These are phyloP conservation scores for Geodia barretti DNA, from an alignment of 37 sponge, comb jelly and placozoan genomes.

Conservation along the genomic window DNA sequence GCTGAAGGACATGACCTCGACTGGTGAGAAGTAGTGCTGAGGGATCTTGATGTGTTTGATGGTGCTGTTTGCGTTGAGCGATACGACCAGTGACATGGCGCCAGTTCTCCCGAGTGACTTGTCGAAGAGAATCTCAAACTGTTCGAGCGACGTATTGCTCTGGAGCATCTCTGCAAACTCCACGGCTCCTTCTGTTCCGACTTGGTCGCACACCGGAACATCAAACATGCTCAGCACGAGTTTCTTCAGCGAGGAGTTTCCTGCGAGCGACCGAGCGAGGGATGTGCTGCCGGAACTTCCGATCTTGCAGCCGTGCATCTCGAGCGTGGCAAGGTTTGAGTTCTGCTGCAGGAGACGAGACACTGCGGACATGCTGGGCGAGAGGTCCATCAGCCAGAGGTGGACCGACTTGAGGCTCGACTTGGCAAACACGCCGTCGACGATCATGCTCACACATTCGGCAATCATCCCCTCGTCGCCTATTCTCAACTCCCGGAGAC, in stretches of 20 bases:
- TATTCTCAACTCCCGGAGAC: not conserved
- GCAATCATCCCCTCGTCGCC: constrained; percentile 10
- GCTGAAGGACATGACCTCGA: not conserved
- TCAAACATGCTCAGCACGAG: constrained; percentile 31
- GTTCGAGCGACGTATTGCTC: constrained; percentile 1
- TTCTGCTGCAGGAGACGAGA: not conserved
- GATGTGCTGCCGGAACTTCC: not conserved
- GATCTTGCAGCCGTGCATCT: constrained; percentile 28
- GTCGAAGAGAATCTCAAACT: constrained; percentile 21
- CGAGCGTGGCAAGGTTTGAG: not conserved
- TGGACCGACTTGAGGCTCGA: constrained; percentile 3
- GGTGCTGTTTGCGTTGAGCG: constrained; percentile 7
- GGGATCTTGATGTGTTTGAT: constrained; percentile 11
- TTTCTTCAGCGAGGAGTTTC: constrained; percentile 5
- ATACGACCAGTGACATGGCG: not conserved
- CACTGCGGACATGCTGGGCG: not conserved
- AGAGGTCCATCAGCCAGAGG: constrained; percentile 11
- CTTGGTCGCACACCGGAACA: constrained; percentile 9
- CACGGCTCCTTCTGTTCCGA: constrained; percentile 1
- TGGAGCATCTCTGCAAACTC: constrained; percentile 25
- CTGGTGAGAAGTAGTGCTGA: constrained; percentile 16
- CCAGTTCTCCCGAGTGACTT: constrained; percentile 7
- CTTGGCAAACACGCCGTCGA: not conserved
- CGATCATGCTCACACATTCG: not conserved
- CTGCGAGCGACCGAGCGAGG: not conserved